Conservation (phyloP, 2,797 vertebrate species). For the Eospalax fontanierii region DNA sequence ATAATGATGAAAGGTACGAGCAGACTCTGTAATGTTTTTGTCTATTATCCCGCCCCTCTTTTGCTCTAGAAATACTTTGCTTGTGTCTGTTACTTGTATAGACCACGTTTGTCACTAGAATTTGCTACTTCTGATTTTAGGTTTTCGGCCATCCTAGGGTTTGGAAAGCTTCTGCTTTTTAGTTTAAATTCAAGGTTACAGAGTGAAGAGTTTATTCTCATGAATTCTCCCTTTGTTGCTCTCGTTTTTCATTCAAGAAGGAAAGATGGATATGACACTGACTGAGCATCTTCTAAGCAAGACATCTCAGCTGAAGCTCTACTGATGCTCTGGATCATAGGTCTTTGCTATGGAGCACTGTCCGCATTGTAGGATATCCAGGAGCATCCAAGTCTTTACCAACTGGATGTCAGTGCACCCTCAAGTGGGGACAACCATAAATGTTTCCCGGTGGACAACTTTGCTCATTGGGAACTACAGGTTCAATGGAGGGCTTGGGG, state of each 20-base stretch:
- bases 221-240: background rate
- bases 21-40: constrained; percentile 1
- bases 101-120: background rate
- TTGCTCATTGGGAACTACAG: background rate
- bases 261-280: background rate
- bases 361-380: background rate
- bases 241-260: background rate
- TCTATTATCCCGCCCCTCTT: background rate
- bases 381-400: background rate
- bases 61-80: background rate
- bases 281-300: background rate
- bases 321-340: background rate
- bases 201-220: background rate
- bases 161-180: background rate
- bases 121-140: background rate
- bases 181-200: background rate
- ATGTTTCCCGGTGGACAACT: background rate
- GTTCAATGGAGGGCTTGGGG: background rate
- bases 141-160: background rate
- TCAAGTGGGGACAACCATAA: background rate
- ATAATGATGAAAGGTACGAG: background rate
- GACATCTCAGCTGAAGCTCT: background rate
- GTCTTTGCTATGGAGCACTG: background rate
- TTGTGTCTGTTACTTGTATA: background rate
- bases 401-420: background rate